Evolutionary conservation across 2,888 invertebrate genomes (phyloP), one percentile per base, ranked within the genome.

Genomic region (Notodonta dromedarius): DNA sequence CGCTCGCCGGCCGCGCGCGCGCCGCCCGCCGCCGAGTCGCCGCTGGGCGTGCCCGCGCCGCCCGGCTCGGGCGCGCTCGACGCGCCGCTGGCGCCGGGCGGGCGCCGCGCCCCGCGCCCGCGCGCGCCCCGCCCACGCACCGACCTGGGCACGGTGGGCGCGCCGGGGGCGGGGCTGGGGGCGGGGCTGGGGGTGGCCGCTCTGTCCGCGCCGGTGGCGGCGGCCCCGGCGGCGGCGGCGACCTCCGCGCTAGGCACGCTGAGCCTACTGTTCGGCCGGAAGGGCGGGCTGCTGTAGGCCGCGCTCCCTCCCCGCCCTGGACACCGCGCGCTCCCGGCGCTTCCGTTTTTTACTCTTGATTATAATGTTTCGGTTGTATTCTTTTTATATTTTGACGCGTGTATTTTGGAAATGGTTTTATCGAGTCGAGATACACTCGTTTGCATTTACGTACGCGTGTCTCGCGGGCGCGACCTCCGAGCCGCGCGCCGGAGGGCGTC

Each of bases 191-290:
- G 96, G 97, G 89, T 90, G 97, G 64, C 65, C 2, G 56, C 66
- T 59, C 82, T 82, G 68, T 2, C 24, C 24, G 82, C 86, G 70
- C 76, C 96, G 57, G 57, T 96, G 96, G 35, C 95, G 97, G 69
- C 96, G 97, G 89, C 90, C 97, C 62, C 66, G 2, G 51, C 66
- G 61, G 82, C 82, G 67, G 83, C 86, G 70, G 72, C 76, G 56
- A 69, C 86, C 64, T 81, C 89, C 86, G 77, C 96, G 58, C 94
- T 97, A 46, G 97, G 97, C 62, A 96, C 97, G 54, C 95, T 97
- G 63, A 97, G 97, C 88, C 91, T 97, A 77, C 92, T 97, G 58
- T 98, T 98, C 87, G 97, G 97, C 48, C 94, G 98, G 67, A 98
- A 98, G 82, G 98, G 98, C 58, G 98, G 97, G 59, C 94, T 97